Percentiles rank a stretch among this genome's conserved stretches.
Evolutionary conservation across 1,140 invertebrate species (phyloP).

Genomic region (Trichonephila clavata): DNA sequence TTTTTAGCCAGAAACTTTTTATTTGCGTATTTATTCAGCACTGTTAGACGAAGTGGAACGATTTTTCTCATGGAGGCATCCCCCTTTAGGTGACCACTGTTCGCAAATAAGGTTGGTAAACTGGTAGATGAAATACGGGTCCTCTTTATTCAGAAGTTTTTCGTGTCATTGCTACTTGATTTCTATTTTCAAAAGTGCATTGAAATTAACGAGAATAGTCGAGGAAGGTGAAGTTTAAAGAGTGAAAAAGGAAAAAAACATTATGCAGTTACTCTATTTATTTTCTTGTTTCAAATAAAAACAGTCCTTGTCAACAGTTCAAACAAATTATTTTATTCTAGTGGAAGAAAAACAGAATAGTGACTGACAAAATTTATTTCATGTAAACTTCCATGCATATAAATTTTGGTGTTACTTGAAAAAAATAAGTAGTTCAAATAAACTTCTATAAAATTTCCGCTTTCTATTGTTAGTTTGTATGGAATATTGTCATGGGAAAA

Average conservation of each 20-base stretch:
- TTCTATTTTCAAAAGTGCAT: neutral
- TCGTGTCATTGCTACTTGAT: conserved; percentile 43
- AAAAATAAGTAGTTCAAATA: no score
- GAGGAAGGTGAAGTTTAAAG: conserved; percentile 13
- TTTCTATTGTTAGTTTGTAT: no score
- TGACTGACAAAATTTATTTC: no score
- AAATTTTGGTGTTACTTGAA: no score
- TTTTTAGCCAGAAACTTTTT: conserved; percentile 4
- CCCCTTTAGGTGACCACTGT: neutral
- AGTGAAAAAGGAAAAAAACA: neutral
- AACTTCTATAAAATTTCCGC: no score
- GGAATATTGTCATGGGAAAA: no score
- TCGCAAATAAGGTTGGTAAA: conserved; percentile 26
- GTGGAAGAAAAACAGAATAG: no score
- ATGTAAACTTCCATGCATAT: no score
- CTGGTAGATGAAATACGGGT: neutral
- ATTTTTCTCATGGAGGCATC: conserved; percentile 62
- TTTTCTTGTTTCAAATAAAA: no score
- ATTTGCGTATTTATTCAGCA: conserved; percentile 43
- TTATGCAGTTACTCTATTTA: no score
- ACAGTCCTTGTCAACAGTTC: no score
- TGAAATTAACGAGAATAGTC: neutral
- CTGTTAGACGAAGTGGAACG: conserved; percentile 11
- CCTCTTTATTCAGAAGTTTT: neutral
- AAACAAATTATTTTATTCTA: no score